Conservation (phyloP, 1,140 invertebrate species). For the Mamestra configurata region DNA sequence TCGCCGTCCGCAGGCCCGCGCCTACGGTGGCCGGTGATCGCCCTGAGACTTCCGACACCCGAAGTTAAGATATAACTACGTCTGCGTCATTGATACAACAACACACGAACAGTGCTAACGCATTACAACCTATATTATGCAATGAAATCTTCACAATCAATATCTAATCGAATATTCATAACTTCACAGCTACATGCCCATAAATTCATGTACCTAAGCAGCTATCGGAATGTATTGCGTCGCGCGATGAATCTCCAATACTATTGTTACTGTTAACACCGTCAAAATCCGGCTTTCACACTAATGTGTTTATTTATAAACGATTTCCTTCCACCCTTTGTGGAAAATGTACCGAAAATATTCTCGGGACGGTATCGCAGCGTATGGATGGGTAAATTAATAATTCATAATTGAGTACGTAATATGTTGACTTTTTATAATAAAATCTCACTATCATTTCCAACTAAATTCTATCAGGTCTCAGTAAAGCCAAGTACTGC, state of each 20-base stretch:
- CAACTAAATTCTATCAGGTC: too few species aligned
- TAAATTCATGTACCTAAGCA: conserved; percentile 22
- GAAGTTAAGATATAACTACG: too few species aligned
- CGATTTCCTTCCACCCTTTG: conserved; percentile 68
- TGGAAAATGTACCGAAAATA: conserved; percentile 54
- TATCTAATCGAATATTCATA: conserved; percentile 43
- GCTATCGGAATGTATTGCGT: conserved; percentile 28
- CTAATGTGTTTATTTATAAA: conserved; percentile 83
- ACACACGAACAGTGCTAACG: background rate
- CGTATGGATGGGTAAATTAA: too few species aligned
- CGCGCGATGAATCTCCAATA: conserved; percentile 38
- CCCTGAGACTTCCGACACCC: too few species aligned
- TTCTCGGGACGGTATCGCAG: background rate
- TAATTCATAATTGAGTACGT: too few species aligned
- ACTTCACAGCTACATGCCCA: background rate
- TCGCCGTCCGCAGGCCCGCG: too few species aligned
- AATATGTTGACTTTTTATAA: too few species aligned
- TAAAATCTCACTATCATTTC: too few species aligned
- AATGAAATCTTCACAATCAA: conserved; percentile 2
- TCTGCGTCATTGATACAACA: too few species aligned
- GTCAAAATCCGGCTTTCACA: conserved; percentile 68
- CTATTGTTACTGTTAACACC: conserved; percentile 58
- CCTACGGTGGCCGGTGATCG: too few species aligned
- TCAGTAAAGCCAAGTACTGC: too few species aligned
- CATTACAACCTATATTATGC: background rate